These are phyloP conservation scores for Tetrax tetrax DNA, from an alignment of 2,113 vertebrate species.

Conservation along the genomic window DNA sequence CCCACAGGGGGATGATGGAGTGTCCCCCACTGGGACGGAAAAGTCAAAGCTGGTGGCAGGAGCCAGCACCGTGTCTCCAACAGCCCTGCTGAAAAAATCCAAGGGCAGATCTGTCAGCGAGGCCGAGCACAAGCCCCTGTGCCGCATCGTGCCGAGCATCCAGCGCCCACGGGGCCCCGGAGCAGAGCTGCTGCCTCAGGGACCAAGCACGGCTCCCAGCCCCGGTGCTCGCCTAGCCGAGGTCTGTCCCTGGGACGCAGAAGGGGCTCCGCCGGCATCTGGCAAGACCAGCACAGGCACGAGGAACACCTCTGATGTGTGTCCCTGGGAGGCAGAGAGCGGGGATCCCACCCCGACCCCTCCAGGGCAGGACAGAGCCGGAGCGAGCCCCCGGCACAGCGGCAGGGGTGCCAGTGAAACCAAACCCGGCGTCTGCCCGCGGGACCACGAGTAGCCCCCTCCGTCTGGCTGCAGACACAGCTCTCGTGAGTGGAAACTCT, in stretches of 20 bases:
- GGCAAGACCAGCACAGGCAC: neutral
- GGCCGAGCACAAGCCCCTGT: constrained; percentile 14
- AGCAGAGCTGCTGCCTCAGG: constrained; percentile 3
- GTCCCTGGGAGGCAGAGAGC: constrained; percentile 19
- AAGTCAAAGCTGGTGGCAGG: neutral
- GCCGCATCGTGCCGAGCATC: neutral
- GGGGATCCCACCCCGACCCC: rapidly evolving
- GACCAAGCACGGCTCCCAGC: neutral
- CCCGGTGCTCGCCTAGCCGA: neutral
- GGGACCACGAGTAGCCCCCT: constrained; percentile 34
- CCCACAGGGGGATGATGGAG: constrained; percentile 4
- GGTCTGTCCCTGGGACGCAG: constrained; percentile 70
- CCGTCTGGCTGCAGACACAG: rapidly evolving
- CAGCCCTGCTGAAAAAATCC: neutral
- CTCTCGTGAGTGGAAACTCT: rapidly evolving
- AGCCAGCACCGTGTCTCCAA: rapidly evolving
- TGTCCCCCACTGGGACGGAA: rapidly evolving
- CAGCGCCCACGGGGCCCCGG: neutral
- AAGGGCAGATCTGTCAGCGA: neutral
- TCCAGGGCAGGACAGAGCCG: neutral
- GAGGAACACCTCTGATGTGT: neutral
- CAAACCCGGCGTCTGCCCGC: constrained; percentile 13
- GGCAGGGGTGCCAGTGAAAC: neutral
- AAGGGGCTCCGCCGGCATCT: neutral
- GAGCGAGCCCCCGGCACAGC: neutral